Base-by-base conservation (phyloP, 2,113 vertebrate species). In the Camelus dromedarius region DNA sequence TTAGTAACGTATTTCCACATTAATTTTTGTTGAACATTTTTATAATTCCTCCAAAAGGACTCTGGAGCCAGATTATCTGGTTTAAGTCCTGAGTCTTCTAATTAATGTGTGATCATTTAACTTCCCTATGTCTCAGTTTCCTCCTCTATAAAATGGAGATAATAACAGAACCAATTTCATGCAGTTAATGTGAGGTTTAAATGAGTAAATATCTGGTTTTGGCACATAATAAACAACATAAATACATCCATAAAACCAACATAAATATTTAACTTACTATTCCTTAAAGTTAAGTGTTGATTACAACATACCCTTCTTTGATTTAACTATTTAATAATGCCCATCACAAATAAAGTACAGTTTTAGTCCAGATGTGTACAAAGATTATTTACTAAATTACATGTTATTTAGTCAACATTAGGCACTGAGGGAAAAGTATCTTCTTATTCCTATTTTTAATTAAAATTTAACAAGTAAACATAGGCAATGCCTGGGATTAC, bases 21-120 rank as follows among this genome's bases (percentile, higher is more conserved):
- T 81, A 62, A 50, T 94, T 93, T 75, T 91, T 80, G 35, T 62
- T 82, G 56, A 38, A 86, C 20, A 62, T 19, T 13, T 79, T 73
- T 69, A 9, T 64, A 95, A 95, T 73, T 88, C 16, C 16, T 91
- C 70, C 66, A 60, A 91, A 93, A 79, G 28, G 13, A 88, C 6
- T 83, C 30, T 70, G 22, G 6, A 93, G 32, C 9, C 38, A 83
- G 8, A 87, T 26, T 56, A 66, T 8, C 24, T 67, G 26, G 22
- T 72, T 82, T 85, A 92, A 89, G 95, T 75, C 87, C 60, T 79
- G 8, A 9, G 46, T 96, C 69, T 75, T 73, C 22, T 75, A 93
- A 88, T 60, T 93, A 83, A 26, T 50, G 6, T 73, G 9, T 77
- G 20, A 87, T 85, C 50, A 56, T 46, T 72, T 91, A 77, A 87